These are phyloP conservation scores for Cydia splendana DNA, from an alignment of 1,140 invertebrate species.

Conservation along the genomic window DNA sequence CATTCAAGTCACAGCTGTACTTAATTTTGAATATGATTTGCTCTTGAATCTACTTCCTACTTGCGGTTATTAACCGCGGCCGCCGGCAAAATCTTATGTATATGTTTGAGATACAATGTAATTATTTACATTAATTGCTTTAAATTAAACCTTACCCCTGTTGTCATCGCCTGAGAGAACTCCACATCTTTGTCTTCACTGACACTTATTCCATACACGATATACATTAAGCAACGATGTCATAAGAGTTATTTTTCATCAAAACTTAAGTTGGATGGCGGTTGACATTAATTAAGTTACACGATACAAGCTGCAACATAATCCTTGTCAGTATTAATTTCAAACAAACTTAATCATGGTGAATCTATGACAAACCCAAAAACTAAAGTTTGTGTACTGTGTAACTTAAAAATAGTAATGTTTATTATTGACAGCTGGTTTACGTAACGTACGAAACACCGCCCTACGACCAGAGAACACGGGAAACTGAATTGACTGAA, in stretches of 20 bases:
- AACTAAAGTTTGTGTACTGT: neutral
- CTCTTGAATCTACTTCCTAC: too few species aligned
- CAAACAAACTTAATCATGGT: neutral
- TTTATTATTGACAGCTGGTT: constrained; percentile 68
- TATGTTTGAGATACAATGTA: too few species aligned
- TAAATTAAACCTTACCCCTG: constrained; percentile 54
- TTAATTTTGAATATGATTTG: too few species aligned
- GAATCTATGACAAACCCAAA: neutral
- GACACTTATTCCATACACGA: constrained; percentile 64
- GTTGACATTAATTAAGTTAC: constrained; percentile 25
- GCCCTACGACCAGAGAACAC: constrained; percentile 64
- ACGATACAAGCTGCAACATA: neutral
- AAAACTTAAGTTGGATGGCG: constrained; percentile 38
- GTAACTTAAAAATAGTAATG: constrained; percentile 45
- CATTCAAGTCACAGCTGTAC: too few species aligned
- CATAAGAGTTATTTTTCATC: constrained; percentile 60
- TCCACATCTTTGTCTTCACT: constrained; percentile 64
- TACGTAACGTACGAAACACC: constrained; percentile 70
- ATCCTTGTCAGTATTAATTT: neutral
- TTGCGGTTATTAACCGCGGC: too few species aligned
- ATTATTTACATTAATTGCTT: neutral
- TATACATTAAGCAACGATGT: constrained; percentile 47
- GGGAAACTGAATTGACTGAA: constrained; percentile 68
- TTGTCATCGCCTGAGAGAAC: constrained; percentile 68
- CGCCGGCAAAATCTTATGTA: too few species aligned